Conservation (phyloP, 2,888 invertebrate species). For the Plusia festucae region DNA sequence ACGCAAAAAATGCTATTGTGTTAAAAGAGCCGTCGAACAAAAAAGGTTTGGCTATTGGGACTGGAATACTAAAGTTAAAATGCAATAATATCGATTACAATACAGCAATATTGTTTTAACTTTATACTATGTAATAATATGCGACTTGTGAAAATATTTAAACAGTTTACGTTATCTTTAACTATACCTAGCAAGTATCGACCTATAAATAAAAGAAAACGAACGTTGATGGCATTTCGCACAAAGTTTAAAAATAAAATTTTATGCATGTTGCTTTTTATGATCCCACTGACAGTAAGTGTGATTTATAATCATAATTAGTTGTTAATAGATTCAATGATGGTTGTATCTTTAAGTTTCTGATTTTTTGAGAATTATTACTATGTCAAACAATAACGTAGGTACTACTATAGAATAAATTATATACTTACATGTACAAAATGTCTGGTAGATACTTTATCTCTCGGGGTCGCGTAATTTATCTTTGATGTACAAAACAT, state of each 20-base stretch:
- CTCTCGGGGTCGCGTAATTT: background rate
- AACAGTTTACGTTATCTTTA: conserved; percentile 37
- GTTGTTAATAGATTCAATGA: background rate
- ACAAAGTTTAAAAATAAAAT: conserved; percentile 31
- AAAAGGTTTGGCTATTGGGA: conserved; percentile 32
- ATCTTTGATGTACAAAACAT: background rate
- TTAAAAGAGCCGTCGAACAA: conserved; percentile 33
- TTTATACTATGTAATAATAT: conserved; percentile 33
- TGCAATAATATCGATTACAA: conserved; percentile 26
- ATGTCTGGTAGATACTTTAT: background rate
- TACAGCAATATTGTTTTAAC: conserved; percentile 35
- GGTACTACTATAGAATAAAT: background rate
- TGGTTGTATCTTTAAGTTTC: background rate
- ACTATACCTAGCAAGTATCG: conserved; percentile 28
- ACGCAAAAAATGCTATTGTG: conserved; percentile 49
- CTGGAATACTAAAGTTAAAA: conserved; percentile 39
- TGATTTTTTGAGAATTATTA: background rate
- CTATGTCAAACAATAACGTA: background rate
- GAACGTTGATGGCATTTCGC: conserved; percentile 16
- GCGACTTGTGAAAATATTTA: conserved; percentile 41
- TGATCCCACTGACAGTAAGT: conserved; percentile 18
- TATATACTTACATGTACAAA: background rate
- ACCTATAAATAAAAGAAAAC: conserved; percentile 25
- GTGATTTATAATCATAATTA: conserved; percentile 13
- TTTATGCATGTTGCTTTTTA: conserved; percentile 37